phyloP scores from a whole-genome alignment of 2,113 vertebrate genomes.

The Misgurnus anguillicaudatus region DNA sequence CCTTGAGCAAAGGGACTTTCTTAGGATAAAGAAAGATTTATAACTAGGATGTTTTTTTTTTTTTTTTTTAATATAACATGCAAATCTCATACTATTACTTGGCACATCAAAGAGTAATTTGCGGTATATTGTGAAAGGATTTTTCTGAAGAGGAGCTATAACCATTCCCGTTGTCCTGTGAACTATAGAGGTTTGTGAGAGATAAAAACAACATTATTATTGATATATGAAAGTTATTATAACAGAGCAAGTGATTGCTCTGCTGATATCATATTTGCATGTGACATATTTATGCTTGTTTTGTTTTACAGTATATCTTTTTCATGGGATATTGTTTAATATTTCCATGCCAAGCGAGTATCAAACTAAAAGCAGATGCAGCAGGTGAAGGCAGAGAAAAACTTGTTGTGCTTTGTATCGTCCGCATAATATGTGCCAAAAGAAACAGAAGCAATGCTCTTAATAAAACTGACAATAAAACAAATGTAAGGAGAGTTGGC shows the following conservation, averaged over 20 bases:
- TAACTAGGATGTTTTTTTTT: slow-evolving; percentile 15
- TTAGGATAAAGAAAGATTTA: neutral
- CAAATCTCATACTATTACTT: slow-evolving; percentile 5
- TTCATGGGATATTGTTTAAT: neutral
- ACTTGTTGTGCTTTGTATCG: slow-evolving; percentile 2
- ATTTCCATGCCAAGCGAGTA: slow-evolving; percentile 2
- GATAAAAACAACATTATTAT: slow-evolving; percentile 23
- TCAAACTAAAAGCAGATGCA: neutral
- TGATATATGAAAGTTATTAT: neutral
- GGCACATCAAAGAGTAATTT: neutral
- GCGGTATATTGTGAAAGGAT: neutral
- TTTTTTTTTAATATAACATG: neutral
- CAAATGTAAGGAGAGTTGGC: slow-evolving; percentile 24
- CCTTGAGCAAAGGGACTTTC: neutral
- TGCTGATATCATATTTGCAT: neutral
- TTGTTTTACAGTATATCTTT: neutral
- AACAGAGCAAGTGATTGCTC: neutral
- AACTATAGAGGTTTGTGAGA: slow-evolving; percentile 1
- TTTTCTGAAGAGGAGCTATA: slow-evolving; percentile 25
- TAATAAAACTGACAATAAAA: slow-evolving; percentile 18
- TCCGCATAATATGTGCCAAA: slow-evolving; percentile 55
- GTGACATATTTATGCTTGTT: neutral
- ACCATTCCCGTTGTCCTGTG: slow-evolving; percentile 10
- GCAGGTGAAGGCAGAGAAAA: slow-evolving; percentile 43
- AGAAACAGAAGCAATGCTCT: slow-evolving; percentile 50